Base-by-base conservation (phyloP, 2,888 invertebrate genomes). In the Disparrhopalites patrizii region DNA sequence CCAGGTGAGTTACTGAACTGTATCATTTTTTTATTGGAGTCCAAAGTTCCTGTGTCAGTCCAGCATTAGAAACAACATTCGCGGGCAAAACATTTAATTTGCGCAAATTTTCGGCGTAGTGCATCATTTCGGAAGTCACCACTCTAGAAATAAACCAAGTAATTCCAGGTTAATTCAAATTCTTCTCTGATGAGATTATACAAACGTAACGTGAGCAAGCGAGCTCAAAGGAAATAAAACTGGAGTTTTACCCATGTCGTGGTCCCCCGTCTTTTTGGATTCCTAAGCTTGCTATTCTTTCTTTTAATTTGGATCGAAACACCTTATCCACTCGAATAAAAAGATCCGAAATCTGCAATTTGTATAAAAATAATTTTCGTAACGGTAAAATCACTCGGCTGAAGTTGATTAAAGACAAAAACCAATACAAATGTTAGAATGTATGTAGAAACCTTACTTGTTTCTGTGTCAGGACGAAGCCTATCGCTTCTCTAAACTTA, bases 241-340 rank as follows among this genome's bases (percentile, higher is more conserved):
- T 51, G 10, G 23, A 51, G 18, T 10, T 15, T 76, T 78, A 84
- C 84, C 94, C 95, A 79, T 96, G 95, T 78, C 95, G 93, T 1
- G 96, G 96, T 55, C 95, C 94, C n/a, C 95, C 95, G 81, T 96
- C 93, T 75, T 93, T 95, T 65, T 88, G 86, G 74, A 97, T 91
- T 78, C 93, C 92, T 84, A 94, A 87, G 79, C 87, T 88, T 2
- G 85, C 78, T 73, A 97, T 82, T 78, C 93, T 91, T 76, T 91
- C 89, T 79, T 91, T 84, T 74, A 96, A 81, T 78, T 90, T 88
- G 73, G 87, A 87, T 81, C 93, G 93, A 78, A 97, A 94, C 76
- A 88, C 88, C 78, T 85, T 85, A 80, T 93, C 90, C 60, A 93
- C 87, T 76, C 86, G 85, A 75, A 87, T 78, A 75, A 91, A 91